Evolutionary conservation across 2,888 invertebrate genomes (phyloP).

Genomic region (Ophion ventricosus): DNA sequence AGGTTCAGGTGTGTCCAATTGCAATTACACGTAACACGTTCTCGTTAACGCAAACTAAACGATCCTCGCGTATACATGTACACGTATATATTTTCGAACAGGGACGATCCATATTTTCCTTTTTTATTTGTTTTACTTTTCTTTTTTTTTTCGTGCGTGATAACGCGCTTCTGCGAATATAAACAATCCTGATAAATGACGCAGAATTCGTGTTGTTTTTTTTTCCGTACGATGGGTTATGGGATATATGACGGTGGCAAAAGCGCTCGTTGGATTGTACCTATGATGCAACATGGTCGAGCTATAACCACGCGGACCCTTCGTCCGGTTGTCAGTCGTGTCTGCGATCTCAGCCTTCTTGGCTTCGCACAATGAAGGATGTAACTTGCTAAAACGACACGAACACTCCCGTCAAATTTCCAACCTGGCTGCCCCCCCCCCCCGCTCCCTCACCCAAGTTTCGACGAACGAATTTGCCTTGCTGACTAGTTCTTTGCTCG

Average conservation of each 20-base stretch:
- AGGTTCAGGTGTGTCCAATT: conserved; percentile 29
- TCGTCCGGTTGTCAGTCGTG: conserved; percentile 36
- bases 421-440: too few relatives aligned
- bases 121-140: too few relatives aligned
- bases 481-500: too few relatives aligned
- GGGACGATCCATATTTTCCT: conserved; percentile 23
- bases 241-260: neutral
- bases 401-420: conserved; percentile 3
- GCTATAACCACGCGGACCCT: conserved; percentile 36
- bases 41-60: conserved; percentile 41
- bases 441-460: too few relatives aligned
- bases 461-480: too few relatives aligned
- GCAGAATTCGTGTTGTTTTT: conserved; percentile 6
- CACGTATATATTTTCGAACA: neutral
- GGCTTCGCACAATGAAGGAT: conserved; percentile 21
- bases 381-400: conserved; percentile 20
- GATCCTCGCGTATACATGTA: conserved; percentile 26
- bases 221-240: conserved; percentile 13
- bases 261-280: conserved; percentile 14
- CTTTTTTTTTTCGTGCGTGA: neutral
- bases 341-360: conserved; percentile 36
- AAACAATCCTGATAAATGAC: conserved; percentile 40
- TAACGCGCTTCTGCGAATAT: conserved; percentile 7
- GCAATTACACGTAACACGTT: conserved; percentile 45
- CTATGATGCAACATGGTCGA: conserved; percentile 30